A percentile compares a stretch with the other conserved stretches of the same genome.
Evolutionary conservation across 1,140 invertebrate species (phyloP).

Genomic region (Reticulitermes speratus): DNA sequence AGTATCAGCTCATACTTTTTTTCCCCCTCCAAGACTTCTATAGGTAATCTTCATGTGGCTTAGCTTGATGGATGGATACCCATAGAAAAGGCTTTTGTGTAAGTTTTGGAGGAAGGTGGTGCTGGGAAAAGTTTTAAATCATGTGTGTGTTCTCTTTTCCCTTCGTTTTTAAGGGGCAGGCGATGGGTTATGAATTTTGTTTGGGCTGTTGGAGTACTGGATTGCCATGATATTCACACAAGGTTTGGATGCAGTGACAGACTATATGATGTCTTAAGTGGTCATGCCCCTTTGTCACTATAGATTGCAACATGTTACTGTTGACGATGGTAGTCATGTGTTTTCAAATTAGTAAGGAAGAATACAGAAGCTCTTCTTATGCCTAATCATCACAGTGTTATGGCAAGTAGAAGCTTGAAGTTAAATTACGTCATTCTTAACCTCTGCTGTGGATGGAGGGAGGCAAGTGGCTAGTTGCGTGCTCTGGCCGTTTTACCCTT

Average conservation of each 20-base stretch:
- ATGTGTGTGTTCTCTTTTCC: not conserved
- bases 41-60: slow-evolving; percentile 1
- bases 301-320: no score
- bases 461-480: no score
- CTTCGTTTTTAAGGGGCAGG: not conserved
- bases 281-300: no score
- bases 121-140: not conserved
- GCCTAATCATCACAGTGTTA: no score
- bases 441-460: no score
- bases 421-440: no score
- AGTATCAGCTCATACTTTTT: not conserved
- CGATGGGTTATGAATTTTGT: not conserved
- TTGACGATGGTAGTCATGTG: no score
- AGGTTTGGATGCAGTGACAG: not conserved
- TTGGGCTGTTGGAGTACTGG: slow-evolving; percentile 16
- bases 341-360: no score
- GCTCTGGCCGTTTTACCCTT: no score
- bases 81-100: slow-evolving; percentile 12
- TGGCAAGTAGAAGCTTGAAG: no score
- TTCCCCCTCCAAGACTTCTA: not conserved
- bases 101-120: slow-evolving; percentile 2
- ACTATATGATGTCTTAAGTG: not conserved
- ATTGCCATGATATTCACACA: not conserved
- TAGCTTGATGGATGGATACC: slow-evolving; percentile 1
- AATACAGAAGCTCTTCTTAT: no score